These are phyloP conservation scores for Leptopterna dolabrata DNA, from an alignment of 2,888 invertebrate genomes.

Conservation along the genomic window DNA sequence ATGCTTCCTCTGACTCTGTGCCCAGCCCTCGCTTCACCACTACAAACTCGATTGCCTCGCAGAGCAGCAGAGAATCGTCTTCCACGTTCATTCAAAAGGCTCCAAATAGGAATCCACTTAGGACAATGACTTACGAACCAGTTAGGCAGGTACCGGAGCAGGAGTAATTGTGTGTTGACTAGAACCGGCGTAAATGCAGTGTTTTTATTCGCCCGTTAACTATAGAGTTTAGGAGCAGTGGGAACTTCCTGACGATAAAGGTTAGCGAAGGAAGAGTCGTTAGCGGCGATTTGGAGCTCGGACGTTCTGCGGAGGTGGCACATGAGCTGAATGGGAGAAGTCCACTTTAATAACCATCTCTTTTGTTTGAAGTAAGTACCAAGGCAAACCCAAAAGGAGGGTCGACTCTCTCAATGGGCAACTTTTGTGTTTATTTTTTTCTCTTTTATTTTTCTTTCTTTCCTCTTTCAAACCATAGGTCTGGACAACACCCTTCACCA, in stretches of 20 bases:
- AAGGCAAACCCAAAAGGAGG: neutral
- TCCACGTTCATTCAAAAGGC: neutral
- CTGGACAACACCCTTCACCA: neutral
- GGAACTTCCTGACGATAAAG: constrained; percentile 12
- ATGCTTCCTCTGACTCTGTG: no score
- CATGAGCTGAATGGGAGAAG: constrained; percentile 18
- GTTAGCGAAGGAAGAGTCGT: neutral
- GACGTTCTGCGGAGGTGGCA: constrained; percentile 20
- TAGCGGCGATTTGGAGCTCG: constrained; percentile 18
- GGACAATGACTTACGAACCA: neutral
- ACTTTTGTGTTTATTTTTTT: neutral
- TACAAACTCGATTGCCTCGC: neutral
- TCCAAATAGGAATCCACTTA: neutral
- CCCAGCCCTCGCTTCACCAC: neutral
- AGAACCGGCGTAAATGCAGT: neutral
- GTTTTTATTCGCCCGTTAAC: constrained; percentile 10
- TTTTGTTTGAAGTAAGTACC: constrained; percentile 30
- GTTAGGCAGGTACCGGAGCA: constrained; percentile 1
- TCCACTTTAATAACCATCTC: constrained; percentile 33
- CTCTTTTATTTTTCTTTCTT: constrained; percentile 7
- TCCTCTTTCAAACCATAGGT: neutral
- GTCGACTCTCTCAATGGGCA: constrained; percentile 19
- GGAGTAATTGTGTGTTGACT: constrained; percentile 1
- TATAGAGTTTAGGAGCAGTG: constrained; percentile 6
- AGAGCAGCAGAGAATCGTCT: neutral